Conservation (phyloP, 2,113 vertebrate species). For the Mustela lutreola region DNA sequence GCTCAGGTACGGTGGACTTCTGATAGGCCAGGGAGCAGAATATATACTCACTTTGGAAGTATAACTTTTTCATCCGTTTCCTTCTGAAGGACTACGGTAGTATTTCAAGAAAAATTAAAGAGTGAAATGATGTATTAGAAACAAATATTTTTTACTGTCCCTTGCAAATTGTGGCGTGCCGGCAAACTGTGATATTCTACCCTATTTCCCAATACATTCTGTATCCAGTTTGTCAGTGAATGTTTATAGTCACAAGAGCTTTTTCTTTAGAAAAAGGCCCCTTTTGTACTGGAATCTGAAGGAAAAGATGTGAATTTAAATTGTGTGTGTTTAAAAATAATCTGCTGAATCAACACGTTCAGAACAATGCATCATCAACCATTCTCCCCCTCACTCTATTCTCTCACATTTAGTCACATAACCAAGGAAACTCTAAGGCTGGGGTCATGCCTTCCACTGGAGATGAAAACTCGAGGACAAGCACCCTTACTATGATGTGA, state of each 20-base stretch:
- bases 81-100: not conserved
- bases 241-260: not conserved
- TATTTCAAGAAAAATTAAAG: not conserved
- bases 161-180: not conserved
- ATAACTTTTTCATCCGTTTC: not conserved
- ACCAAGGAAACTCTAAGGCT: not conserved
- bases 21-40: not conserved
- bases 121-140: not conserved
- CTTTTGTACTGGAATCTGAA: conserved; percentile 25
- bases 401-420: not conserved
- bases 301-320: not conserved
- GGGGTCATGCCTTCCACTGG: not conserved
- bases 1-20: not conserved
- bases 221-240: not conserved
- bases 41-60: not conserved
- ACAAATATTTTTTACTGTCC: not conserved
- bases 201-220: not conserved
- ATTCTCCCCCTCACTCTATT: not conserved
- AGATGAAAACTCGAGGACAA: not conserved
- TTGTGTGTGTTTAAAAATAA: conserved; percentile 51
- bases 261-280: not conserved
- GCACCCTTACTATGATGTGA: not conserved
- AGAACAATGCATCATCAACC: not conserved
- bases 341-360: not conserved
- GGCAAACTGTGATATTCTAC: not conserved